Conservation (phyloP, 2,888 invertebrate genomes). For the Xanthorhoe spadicearia region DNA sequence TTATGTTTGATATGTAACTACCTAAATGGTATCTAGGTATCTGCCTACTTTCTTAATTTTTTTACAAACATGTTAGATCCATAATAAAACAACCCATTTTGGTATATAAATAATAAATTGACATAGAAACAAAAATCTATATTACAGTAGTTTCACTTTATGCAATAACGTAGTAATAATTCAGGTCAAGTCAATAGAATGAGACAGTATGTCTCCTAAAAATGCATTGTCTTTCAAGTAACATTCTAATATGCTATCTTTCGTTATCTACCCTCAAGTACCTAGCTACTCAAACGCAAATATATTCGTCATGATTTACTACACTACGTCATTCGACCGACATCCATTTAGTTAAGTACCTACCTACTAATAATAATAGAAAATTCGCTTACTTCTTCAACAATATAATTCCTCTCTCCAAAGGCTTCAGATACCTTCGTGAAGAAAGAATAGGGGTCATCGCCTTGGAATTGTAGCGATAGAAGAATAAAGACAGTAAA, state of each 20-base stretch:
- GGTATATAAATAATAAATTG: too few relatives aligned
- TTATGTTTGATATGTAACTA: too few relatives aligned
- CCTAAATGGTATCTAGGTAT: too few relatives aligned
- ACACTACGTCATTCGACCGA: background rate
- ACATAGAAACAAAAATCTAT: too few relatives aligned
- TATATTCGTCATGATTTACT: background rate
- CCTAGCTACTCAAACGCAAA: background rate
- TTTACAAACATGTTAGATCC: too few relatives aligned
- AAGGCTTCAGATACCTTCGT: slow-evolving; percentile 77
- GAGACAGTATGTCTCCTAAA: background rate
- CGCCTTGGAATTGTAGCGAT: slow-evolving; percentile 79
- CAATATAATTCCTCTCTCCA: slow-evolving; percentile 76
- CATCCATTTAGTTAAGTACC: background rate
- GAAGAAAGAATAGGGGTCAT: slow-evolving; percentile 78
- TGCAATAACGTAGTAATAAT: background rate
- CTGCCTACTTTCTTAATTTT: too few relatives aligned
- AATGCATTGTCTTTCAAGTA: background rate
- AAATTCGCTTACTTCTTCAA: slow-evolving; percentile 75
- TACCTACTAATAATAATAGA: background rate
- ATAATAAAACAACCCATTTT: too few relatives aligned
- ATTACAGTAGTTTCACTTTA: too few relatives aligned
- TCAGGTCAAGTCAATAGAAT: background rate
- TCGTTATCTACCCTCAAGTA: background rate
- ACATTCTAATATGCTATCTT: background rate
- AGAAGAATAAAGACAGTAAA: slow-evolving; percentile 88